These are phyloP conservation scores for Meliscaeva auricollis DNA, from an alignment of 2,888 invertebrate species.

Conservation along the genomic window DNA sequence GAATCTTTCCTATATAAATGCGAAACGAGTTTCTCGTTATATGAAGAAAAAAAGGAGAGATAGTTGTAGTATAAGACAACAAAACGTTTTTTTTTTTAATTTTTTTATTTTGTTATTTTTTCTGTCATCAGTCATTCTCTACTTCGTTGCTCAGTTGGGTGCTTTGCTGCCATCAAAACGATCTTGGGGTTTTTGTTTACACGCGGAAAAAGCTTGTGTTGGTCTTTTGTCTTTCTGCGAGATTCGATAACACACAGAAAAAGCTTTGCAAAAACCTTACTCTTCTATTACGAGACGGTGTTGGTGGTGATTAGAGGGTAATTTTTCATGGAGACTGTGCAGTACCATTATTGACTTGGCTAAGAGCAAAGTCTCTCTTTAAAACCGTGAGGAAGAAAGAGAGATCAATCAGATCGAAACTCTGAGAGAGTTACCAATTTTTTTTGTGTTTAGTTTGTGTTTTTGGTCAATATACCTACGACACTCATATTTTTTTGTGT, in stretches of 20 bases:
- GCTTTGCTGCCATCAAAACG: conserved; percentile 30
- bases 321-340: conserved; percentile 53
- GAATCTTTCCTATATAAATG: conserved; percentile 75
- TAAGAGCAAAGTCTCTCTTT: conserved; percentile 57
- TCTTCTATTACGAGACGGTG: neutral
- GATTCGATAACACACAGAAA: conserved; percentile 57
- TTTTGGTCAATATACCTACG: conserved; percentile 10
- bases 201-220: conserved; percentile 55
- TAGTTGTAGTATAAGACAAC: conserved; percentile 20
- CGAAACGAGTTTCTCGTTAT: conserved; percentile 74
- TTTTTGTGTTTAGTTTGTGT: conserved; percentile 34
- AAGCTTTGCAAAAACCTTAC: conserved; percentile 40
- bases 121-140: conserved; percentile 27
- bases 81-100: conserved; percentile 1
- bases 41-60: conserved; percentile 69
- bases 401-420: neutral
- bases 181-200: conserved; percentile 72
- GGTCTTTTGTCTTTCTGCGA: conserved; percentile 32
- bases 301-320: neutral
- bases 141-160: conserved; percentile 14
- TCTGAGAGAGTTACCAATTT: neutral
- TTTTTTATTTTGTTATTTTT: conserved; percentile 25
- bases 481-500: neutral
- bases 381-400: neutral
- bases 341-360: conserved; percentile 29